phyloP scores from a whole-genome alignment of 2,113 vertebrate species.

The Hypocryptadius cinnamomeus region DNA sequence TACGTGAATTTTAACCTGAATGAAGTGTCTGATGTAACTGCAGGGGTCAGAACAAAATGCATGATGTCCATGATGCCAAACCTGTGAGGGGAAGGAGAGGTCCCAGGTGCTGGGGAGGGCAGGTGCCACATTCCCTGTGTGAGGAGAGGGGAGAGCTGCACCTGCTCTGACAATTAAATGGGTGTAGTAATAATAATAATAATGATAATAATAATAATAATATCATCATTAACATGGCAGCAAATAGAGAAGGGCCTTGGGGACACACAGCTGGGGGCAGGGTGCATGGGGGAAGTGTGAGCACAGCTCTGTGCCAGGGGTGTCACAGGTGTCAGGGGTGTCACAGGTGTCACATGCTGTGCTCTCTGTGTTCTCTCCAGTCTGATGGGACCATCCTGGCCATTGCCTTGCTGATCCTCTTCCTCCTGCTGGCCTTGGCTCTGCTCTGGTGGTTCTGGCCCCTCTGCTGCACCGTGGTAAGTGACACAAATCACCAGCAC shows the following conservation, averaged over 20 bases:
- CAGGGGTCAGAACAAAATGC: background rate
- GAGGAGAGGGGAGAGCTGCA: background rate
- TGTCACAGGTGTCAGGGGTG: too few relatives aligned
- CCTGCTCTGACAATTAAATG: background rate
- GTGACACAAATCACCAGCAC: constrained; percentile 15
- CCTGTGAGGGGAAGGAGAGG: background rate
- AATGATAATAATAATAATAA: too few relatives aligned
- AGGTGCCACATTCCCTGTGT: too few relatives aligned
- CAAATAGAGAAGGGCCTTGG: background rate
- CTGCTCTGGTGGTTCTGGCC: constrained; percentile 99
- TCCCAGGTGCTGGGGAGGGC: background rate
- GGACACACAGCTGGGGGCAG: background rate
- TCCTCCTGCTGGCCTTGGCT: constrained; percentile 84
- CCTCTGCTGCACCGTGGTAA: constrained; percentile 98
- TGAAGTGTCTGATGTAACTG: too few relatives aligned
- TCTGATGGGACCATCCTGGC: constrained; percentile 95
- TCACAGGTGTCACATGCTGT: fast-evolving
- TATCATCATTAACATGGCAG: background rate
- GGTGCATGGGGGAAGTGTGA: background rate
- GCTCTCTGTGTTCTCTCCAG: constrained; percentile 67
- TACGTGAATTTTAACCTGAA: background rate
- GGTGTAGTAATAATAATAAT: too few relatives aligned
- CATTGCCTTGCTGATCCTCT: constrained; percentile 88
- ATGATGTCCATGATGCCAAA: background rate
- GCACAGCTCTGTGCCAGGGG: background rate